A percentile compares a stretch with the other conserved stretches of the same genome.
phyloP scores from a whole-genome alignment of 2,113 vertebrate genomes.

The Nannobrachium achirus region DNA sequence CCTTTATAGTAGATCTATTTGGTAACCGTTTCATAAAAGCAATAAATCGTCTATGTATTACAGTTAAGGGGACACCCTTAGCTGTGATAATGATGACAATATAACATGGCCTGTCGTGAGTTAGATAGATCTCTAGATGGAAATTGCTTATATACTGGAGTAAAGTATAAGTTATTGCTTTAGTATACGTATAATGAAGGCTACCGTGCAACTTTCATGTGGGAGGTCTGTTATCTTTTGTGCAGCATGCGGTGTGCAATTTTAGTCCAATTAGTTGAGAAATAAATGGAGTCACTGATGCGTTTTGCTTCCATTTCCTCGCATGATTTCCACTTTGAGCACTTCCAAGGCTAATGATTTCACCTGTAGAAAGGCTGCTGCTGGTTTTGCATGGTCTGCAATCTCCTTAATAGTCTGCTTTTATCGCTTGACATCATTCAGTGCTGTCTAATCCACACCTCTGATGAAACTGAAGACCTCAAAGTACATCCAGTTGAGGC shows the following conservation, averaged over 20 bases:
- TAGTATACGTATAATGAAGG: no score
- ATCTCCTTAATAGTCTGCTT: conserved; percentile 38
- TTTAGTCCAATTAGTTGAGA: background rate
- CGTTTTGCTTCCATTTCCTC: background rate
- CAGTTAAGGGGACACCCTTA: no score
- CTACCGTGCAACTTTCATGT: background rate
- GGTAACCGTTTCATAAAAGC: no score
- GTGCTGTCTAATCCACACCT: conserved; percentile 41
- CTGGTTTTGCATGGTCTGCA: conserved; percentile 33
- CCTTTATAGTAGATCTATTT: no score
- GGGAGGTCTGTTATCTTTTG: conserved; percentile 16
- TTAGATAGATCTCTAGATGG: no score
- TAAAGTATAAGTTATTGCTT: no score
- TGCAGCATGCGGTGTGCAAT: conserved; percentile 24
- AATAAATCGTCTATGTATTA: no score
- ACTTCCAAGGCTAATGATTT: conserved; percentile 12
- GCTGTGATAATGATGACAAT: no score
- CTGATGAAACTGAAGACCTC: conserved; percentile 47
- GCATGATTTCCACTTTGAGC: background rate
- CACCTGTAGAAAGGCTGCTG: conserved; percentile 2
- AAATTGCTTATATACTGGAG: no score
- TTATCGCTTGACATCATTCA: background rate
- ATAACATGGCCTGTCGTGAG: no score
- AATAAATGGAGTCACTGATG: background rate
- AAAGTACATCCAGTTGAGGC: conserved; percentile 54